These are phyloP conservation scores for Melipona bicolor DNA, from an alignment of 2,888 invertebrate species.

Conservation along the genomic window DNA sequence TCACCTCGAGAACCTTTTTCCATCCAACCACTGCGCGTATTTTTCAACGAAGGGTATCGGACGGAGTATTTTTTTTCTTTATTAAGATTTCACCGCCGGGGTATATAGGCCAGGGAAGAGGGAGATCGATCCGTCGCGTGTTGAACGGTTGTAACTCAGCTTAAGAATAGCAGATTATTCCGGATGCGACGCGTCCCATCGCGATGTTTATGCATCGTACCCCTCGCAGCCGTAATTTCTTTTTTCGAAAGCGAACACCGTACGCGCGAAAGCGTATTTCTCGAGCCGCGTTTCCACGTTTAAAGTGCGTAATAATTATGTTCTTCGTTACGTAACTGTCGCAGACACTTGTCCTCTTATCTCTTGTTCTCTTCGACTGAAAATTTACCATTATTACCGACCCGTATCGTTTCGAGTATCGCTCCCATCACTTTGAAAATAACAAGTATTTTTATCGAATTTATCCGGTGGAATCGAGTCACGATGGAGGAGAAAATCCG, in stretches of 20 bases:
- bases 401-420: not conserved
- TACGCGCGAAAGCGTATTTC: slow-evolving; percentile 16
- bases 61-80: not conserved
- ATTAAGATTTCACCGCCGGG: slow-evolving; percentile 4
- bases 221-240: slow-evolving; percentile 7
- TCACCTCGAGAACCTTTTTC: slow-evolving; percentile 14
- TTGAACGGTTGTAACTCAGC: slow-evolving; percentile 10
- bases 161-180: slow-evolving; percentile 23
- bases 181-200: slow-evolving; percentile 6
- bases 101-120: slow-evolving; percentile 3
- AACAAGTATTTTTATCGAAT: no score
- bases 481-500: not conserved
- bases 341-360: slow-evolving; percentile 42
- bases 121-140: slow-evolving; percentile 17
- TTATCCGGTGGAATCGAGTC: not conserved
- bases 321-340: slow-evolving; percentile 53
- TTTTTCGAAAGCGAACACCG: slow-evolving; percentile 26
- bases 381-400: slow-evolving; percentile 30
- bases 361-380: not conserved
- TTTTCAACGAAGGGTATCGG: not conserved
- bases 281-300: slow-evolving; percentile 11
- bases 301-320: slow-evolving; percentile 57
- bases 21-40: not conserved
- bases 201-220: slow-evolving; percentile 2
- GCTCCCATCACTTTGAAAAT: no score